A percentile compares a stretch with the other conserved stretches of the same genome.
Conservation (phyloP, 2,888 invertebrate species). For the Cataglyphis altisquamis region DNA sequence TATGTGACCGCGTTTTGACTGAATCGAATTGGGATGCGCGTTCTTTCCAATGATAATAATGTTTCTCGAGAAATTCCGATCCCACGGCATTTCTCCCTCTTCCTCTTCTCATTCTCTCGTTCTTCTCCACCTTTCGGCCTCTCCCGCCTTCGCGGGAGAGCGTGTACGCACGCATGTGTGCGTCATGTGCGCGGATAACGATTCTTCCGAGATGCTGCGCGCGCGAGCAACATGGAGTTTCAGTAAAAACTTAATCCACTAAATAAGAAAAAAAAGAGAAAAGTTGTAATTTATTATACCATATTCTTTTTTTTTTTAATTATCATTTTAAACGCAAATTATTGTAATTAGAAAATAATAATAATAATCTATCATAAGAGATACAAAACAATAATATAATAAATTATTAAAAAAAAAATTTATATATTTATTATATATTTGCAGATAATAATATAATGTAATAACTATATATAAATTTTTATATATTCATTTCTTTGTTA, state of each 20-base stretch:
- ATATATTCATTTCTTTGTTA: not conserved
- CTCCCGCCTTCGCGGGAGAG: slow-evolving; percentile 1
- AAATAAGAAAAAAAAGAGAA: not conserved
- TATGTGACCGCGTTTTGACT: slow-evolving; percentile 67
- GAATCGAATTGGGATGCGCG: slow-evolving; percentile 69
- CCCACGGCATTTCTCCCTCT: slow-evolving; percentile 73
- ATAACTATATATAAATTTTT: not conserved
- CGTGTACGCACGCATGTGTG: slow-evolving; percentile 26
- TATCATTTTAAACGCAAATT: not conserved
- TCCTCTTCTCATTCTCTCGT: slow-evolving; percentile 27
- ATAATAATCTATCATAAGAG: not conserved
- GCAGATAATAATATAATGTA: not conserved
- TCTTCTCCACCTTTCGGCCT: slow-evolving; percentile 32
- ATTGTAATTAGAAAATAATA: not conserved
- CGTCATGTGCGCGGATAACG: slow-evolving; percentile 39
- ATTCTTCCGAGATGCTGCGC: slow-evolving; percentile 33
- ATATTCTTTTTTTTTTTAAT: not conserved
- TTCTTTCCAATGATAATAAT: slow-evolving; percentile 76
- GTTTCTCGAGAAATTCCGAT: slow-evolving; percentile 75
- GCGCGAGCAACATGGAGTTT: slow-evolving; percentile 67
- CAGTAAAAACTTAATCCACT: slow-evolving; percentile 57
- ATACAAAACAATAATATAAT: not conserved
- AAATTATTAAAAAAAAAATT: not conserved
- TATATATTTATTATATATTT: not conserved
- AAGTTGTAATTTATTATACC: not conserved